phyloP scores from a whole-genome alignment of 2,113 vertebrate species.

The Petromus typicus region DNA sequence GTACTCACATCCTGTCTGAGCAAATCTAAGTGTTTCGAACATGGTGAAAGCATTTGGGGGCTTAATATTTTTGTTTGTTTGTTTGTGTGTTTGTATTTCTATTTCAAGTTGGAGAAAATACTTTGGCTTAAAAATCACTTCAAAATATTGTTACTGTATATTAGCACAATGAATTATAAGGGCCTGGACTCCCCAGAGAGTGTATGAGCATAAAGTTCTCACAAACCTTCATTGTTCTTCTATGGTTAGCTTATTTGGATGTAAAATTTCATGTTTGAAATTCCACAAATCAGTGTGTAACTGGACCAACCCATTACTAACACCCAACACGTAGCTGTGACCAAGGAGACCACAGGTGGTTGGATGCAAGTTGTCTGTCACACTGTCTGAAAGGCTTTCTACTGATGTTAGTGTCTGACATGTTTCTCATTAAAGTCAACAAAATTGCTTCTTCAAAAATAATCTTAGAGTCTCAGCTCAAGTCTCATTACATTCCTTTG shows the following conservation, averaged over 20 bases:
- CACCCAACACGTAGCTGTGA: neutral
- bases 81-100: neutral
- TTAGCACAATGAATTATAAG: neutral
- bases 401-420: neutral
- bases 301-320: neutral
- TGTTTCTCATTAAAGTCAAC: constrained; percentile 4
- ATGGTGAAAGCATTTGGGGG: neutral
- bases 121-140: constrained; percentile 27
- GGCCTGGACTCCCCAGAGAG: neutral
- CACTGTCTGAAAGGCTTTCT: neutral
- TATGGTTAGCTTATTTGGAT: neutral
- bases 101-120: constrained; percentile 49
- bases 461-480: neutral
- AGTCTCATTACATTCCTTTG: neutral
- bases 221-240: neutral
- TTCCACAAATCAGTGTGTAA: neutral
- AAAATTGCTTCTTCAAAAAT: constrained; percentile 1
- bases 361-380: neutral
- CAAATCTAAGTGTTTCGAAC: constrained; percentile 7
- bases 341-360: neutral
- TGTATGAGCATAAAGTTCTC: neutral
- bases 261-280: neutral
- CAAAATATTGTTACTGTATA: constrained; percentile 1
- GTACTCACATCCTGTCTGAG: neutral
- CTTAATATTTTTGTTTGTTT: neutral